Base-by-base conservation (phyloP, 2,113 vertebrate genomes). In the Mormyrus iriodes region DNA sequence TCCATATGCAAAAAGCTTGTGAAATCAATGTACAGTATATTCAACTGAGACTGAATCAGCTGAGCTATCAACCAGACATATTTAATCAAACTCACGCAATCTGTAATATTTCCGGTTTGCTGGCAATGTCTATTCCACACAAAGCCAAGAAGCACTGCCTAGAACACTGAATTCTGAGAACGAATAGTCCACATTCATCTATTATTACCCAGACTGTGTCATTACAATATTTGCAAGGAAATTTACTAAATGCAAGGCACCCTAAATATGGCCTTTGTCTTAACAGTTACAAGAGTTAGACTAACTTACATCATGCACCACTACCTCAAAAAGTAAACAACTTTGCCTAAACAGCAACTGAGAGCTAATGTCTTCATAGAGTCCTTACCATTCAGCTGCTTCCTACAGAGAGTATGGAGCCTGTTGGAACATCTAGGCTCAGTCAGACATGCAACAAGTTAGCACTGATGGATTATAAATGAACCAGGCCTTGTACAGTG, bases 401-500 rank as follows among this genome's bases (percentile, higher is more conserved):
- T 48, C 69, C 73, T 79, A 42, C 21, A 69, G 53, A 65, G 55
- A 69, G 46, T 46, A 69, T 46, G 19, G 21, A 61, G 35, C 53
- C 21, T 61, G 42, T 88, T 65, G 53, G 31, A 88, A 44, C 58
- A 61, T 88, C 55, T 88, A 27, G 46, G 58, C n/a, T 5, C 19
- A 87, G 27, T 87, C 46, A 55, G 27, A 87, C 52, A 55, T 87
- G 85, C 88, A 82, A 69, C 27, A 53, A 88, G 88, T 46, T 42
- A 21, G 65, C 48, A 12, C 17, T 53, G 88, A 73, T 79, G 69
- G 88, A 52, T 88, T 88, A 79, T 79, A 88, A 53, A 52, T 79
- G 61, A 79, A 82, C 79, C 69, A 51, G 4, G 65, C 3, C 27
- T 31, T 88, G 69, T 27, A 39, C 46, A 73, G 27, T 31, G 19